phyloP scores from a whole-genome alignment of 2,797 vertebrate species.

The Masticophis lateralis region DNA sequence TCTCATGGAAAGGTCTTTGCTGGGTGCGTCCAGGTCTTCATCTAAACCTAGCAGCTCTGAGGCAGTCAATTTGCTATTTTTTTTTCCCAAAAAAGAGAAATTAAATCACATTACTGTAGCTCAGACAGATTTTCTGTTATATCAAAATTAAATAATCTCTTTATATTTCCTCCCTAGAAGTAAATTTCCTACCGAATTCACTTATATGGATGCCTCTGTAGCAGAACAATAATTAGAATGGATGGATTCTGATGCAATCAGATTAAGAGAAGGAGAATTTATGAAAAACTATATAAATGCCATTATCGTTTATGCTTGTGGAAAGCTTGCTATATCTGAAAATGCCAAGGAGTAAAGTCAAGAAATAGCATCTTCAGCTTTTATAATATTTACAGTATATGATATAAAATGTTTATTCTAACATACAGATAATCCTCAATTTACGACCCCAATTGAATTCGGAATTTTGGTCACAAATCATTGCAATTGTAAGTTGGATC shows the following conservation, averaged over 20 bases:
- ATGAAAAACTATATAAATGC: background rate
- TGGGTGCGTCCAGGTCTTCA: slow-evolving; percentile 49
- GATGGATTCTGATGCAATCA: slow-evolving; percentile 22
- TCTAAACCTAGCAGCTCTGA: slow-evolving; percentile 68
- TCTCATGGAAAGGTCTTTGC: slow-evolving; percentile 43
- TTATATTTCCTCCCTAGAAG: slow-evolving; percentile 12
- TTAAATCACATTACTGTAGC: background rate
- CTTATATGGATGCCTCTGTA: slow-evolving; percentile 16
- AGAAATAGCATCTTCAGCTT: background rate
- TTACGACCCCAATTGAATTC: background rate
- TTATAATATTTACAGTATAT: background rate
- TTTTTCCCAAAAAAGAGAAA: slow-evolving; percentile 47
- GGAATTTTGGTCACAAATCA: background rate
- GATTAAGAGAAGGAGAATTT: background rate
- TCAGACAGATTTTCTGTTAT: slow-evolving; percentile 33
- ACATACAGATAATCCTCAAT: background rate
- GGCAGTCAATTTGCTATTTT: slow-evolving; percentile 40
- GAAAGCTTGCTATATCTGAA: background rate
- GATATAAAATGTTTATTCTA: background rate
- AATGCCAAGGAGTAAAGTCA: background rate
- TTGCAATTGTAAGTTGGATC: background rate
- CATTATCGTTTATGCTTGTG: background rate
- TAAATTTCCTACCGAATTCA: background rate
- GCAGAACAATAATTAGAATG: slow-evolving; percentile 22
- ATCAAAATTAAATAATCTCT: slow-evolving; percentile 20